Conservation (phyloP, 2,888 invertebrate species). For the Erebia palarica region DNA sequence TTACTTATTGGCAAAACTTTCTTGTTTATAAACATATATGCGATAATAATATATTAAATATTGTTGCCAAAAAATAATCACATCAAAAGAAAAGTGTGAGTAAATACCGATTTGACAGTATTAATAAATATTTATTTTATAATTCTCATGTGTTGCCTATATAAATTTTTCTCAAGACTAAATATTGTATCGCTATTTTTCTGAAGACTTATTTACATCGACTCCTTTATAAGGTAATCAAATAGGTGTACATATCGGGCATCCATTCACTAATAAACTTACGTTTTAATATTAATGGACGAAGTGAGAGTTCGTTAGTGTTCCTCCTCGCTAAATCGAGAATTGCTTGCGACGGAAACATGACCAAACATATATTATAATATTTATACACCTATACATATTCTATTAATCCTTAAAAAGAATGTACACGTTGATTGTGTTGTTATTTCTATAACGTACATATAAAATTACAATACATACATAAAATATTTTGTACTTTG, state of each 20-base stretch:
- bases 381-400: constrained; percentile 63
- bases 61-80: constrained; percentile 56
- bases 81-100: constrained; percentile 51
- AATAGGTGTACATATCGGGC: constrained; percentile 74
- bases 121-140: constrained; percentile 67
- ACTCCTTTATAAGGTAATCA: constrained; percentile 73
- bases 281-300: constrained; percentile 81
- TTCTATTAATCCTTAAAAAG: constrained; percentile 69
- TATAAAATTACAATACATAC: constrained; percentile 80
- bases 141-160: constrained; percentile 67
- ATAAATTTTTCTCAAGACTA: constrained; percentile 66
- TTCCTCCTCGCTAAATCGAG: constrained; percentile 77
- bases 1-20: constrained; percentile 42
- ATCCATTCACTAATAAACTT: constrained; percentile 77
- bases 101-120: constrained; percentile 43
- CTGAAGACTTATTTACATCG: constrained; percentile 74
- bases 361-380: constrained; percentile 74
- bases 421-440: constrained; percentile 75
- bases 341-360: constrained; percentile 80
- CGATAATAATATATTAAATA: constrained; percentile 27
- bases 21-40: constrained; percentile 34
- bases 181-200: constrained; percentile 66
- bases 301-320: constrained; percentile 82
- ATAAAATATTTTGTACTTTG: constrained; percentile 83
- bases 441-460: constrained; percentile 76